A percentile compares a stretch with the other conserved stretches of the same genome.
These are phyloP conservation scores for Acholoe squamosa DNA, from an alignment of 2,888 invertebrate genomes.

Conservation along the genomic window DNA sequence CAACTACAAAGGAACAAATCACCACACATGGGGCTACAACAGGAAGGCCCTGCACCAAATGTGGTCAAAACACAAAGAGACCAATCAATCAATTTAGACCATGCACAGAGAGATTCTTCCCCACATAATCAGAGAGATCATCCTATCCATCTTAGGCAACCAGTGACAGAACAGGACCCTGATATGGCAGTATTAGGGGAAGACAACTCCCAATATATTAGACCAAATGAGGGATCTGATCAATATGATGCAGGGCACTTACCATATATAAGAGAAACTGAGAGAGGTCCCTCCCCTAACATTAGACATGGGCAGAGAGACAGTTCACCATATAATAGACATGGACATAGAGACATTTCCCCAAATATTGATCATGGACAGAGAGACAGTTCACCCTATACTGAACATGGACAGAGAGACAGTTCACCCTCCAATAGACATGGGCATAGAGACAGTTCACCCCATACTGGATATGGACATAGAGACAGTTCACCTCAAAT, in stretches of 20 bases:
- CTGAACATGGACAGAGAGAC: neutral
- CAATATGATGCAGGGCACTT: neutral
- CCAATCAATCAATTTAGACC: neutral
- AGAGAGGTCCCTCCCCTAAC: neutral
- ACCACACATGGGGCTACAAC: neutral
- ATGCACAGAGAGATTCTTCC: neutral
- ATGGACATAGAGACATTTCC: neutral
- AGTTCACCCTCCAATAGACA: neutral
- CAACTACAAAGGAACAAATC: neutral
- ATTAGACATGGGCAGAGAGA: neutral
- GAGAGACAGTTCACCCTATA: neutral
- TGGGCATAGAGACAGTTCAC: neutral
- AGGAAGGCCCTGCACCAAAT: neutral
- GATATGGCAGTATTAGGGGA: no score
- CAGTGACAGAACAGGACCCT: no score
- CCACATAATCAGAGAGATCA: neutral
- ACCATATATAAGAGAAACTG: neutral
- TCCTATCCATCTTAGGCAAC: neutral
- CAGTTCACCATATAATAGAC: neutral
- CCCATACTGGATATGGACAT: neutral
- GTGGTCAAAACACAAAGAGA: neutral
- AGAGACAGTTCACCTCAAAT: neutral
- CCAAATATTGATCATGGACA: neutral
- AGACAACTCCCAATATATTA: no score
- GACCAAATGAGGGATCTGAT: no score